A percentile compares a stretch with the other conserved stretches of the same genome.
These are phyloP conservation scores for Sminthopsis crassicaudata DNA, from an alignment of 2,113 vertebrate genomes.

Conservation along the genomic window DNA sequence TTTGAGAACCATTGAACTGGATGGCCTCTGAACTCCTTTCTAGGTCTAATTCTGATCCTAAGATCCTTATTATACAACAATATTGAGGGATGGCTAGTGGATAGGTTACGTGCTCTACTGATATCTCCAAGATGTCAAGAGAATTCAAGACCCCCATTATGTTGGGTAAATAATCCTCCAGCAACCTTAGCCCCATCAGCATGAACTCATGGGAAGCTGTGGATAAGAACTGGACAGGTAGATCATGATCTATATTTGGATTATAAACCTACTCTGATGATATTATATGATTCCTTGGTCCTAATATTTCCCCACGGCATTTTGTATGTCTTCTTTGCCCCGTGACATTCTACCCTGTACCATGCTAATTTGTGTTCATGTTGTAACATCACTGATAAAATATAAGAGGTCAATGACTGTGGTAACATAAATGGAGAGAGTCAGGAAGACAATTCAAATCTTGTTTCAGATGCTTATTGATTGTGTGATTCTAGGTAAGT, in stretches of 20 bases:
- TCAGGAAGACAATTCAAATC: not conserved
- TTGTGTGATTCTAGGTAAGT: not conserved
- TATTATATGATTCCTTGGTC: not conserved
- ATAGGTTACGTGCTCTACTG: not conserved
- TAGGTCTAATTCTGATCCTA: no score
- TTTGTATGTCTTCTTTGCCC: not conserved
- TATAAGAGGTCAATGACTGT: not conserved
- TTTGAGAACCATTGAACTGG: no score
- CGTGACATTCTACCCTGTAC: not conserved
- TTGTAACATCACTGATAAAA: not conserved
- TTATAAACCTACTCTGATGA: not conserved
- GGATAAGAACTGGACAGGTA: not conserved
- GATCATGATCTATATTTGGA: not conserved
- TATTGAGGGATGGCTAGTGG: not conserved
- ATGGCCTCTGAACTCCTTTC: no score
- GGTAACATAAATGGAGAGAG: not conserved
- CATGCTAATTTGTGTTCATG: not conserved
- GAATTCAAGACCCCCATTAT: no score
- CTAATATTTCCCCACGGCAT: not conserved
- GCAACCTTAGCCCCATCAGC: not conserved
- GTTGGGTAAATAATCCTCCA: no score
- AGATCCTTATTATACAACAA: not conserved
- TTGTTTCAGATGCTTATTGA: not conserved
- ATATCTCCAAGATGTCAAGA: not conserved
- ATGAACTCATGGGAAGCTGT: not conserved